These are phyloP conservation scores for Sphaeramia orbicularis DNA, from an alignment of 2,797 vertebrate genomes.

Conservation along the genomic window DNA sequence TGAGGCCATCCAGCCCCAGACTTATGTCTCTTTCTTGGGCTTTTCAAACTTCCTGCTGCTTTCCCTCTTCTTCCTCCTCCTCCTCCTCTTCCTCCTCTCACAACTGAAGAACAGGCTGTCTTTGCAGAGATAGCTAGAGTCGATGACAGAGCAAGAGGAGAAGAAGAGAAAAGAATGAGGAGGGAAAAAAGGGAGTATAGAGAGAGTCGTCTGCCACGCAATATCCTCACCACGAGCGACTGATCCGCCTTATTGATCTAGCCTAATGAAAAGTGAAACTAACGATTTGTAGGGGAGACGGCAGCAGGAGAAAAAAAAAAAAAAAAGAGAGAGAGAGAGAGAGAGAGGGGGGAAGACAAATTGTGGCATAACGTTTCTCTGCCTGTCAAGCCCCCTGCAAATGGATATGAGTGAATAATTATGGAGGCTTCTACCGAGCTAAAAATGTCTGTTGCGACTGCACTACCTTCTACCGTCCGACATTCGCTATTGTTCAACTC, in stretches of 20 bases:
- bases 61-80: neutral
- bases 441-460: conserved; percentile 37
- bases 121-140: conserved; percentile 32
- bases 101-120: conserved; percentile 17
- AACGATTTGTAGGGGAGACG: conserved; percentile 79
- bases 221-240: conserved; percentile 73
- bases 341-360: conserved; percentile 64
- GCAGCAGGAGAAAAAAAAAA: conserved; percentile 40
- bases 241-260: conserved; percentile 79
- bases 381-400: conserved; percentile 63
- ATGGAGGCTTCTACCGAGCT: conserved; percentile 56
- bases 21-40: conserved; percentile 25
- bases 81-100: neutral
- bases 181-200: conserved; percentile 18
- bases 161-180: conserved; percentile 33
- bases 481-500: neutral
- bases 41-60: conserved; percentile 20
- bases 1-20: conserved; percentile 35
- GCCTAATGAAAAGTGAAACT: conserved; percentile 85
- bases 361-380: conserved; percentile 62
- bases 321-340: conserved; percentile 27
- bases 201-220: conserved; percentile 55
- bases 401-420: conserved; percentile 79
- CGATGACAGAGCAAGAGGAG: conserved; percentile 35
- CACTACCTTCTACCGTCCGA: conserved; percentile 13